Evolutionary conservation across 1,140 invertebrate species (phyloP).

Genomic region (Achroia grisella): DNA sequence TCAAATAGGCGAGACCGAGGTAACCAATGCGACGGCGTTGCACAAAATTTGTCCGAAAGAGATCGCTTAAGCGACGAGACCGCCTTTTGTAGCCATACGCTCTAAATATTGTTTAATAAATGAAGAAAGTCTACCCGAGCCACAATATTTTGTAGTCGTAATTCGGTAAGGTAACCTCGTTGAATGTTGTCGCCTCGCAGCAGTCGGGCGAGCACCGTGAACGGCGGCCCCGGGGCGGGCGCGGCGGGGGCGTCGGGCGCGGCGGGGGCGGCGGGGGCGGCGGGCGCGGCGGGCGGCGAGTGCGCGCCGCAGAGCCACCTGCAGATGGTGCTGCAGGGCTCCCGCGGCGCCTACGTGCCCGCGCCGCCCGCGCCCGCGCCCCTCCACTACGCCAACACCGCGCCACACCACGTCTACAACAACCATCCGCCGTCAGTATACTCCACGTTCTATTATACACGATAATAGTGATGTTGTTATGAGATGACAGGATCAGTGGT

Average conservation of each 20-base stretch:
- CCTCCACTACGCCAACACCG: conserved; percentile 35
- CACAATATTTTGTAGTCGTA: no score
- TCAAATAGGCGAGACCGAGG: no score
- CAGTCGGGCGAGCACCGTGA: conserved; percentile 40
- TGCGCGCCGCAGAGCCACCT: conserved; percentile 41
- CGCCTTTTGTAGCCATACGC: no score
- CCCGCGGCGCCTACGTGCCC: conserved; percentile 37
- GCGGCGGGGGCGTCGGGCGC: conserved; percentile 5
- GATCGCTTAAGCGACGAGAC: no score
- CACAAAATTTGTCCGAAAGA: no score
- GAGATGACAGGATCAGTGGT: no score
- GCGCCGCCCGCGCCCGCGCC: conserved; percentile 26
- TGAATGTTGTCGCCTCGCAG: not conserved
- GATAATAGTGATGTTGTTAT: no score
- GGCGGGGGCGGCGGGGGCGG: conserved; percentile 10
- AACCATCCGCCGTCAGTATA: conserved; percentile 38
- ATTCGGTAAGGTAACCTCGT: not conserved
- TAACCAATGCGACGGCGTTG: no score
- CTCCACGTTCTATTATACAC: not conserved
- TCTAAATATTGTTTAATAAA: no score
- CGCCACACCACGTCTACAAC: conserved; percentile 40
- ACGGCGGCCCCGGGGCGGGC: conserved; percentile 30
- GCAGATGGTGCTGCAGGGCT: conserved; percentile 62
- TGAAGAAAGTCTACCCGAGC: no score
- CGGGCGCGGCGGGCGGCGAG: not conserved